Base-by-base conservation (phyloP, 2,888 invertebrate species). In the Harpagoxenus sublaevis region DNA sequence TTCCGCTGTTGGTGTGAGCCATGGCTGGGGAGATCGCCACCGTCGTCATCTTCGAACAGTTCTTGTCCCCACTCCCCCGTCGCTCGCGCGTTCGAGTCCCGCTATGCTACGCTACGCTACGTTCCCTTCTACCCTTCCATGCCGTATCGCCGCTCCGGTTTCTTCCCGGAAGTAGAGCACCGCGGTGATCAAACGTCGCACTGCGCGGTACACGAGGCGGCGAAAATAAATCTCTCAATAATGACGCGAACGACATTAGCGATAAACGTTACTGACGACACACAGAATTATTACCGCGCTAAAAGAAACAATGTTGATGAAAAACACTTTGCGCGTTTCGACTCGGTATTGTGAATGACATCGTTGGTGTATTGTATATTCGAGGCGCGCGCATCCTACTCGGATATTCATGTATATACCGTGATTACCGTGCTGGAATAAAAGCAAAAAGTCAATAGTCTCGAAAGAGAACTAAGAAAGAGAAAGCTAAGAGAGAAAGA, bases 11-110 rank as follows among this genome's bases (percentile, higher is more conserved):
- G n/a, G 5, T n/a, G 42, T 94, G 91, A 51, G 92, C 85, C 85
- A 78, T 78, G 3, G 91, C 91, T 84, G 92, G 92, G 18, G 92
- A 91, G 55, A 93, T 92, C 48, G 94, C 90, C 57, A 93, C 90
- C 84, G 94, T 93, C 90, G 94, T 94, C 94, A 94, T 94, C 87
- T 93, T 90, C 51, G 23, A 73, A 39, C 62, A 73, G 63, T 74
- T 39, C 5, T 51, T 6, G 78, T 45, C 51, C 6, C 45, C 35
- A 12, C 31, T 51, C 39, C n/a, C 48, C 53, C 53, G 9, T 35
- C 23, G 8, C 53, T 10, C 23, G 15, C 10, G 15, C 63, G 66
- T 5, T 3, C 53, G 8, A n/a, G 12, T 39, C 23, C 15, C 23
- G 10, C 15, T 23, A 10, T 31, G 70, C 31, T 39, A 12, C 23